Percentiles rank a stretch among this genome's conserved stretches.
These are phyloP conservation scores for Achlya flavicornis DNA, from an alignment of 2,888 invertebrate genomes.

Conservation along the genomic window DNA sequence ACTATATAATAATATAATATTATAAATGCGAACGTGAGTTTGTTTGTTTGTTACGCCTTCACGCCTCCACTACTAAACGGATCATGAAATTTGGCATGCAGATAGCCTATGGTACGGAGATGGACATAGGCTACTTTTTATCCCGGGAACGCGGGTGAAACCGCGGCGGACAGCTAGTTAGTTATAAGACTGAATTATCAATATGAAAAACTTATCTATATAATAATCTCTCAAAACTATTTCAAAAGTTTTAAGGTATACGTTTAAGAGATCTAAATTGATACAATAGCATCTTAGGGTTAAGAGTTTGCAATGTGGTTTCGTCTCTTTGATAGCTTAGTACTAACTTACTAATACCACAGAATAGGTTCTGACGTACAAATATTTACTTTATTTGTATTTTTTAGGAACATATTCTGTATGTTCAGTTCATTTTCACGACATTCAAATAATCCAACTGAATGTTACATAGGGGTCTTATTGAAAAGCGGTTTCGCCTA, in stretches of 20 bases:
- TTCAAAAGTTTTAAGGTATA: neutral
- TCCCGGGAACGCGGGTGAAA: too few relatives aligned
- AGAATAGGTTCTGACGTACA: too few relatives aligned
- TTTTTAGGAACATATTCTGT: conserved; percentile 3
- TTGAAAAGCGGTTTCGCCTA: neutral
- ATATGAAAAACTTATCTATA: neutral
- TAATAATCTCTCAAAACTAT: neutral
- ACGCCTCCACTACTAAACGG: too few relatives aligned
- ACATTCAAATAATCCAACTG: conserved; percentile 11
- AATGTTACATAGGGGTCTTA: conserved; percentile 9
- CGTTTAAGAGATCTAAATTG: neutral
- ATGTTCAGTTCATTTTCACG: conserved; percentile 8
- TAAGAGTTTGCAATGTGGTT: neutral
- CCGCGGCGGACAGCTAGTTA: too few relatives aligned
- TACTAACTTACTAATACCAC: neutral
- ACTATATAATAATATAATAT: too few relatives aligned
- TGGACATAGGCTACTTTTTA: too few relatives aligned
- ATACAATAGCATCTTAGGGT: neutral
- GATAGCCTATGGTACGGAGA: too few relatives aligned
- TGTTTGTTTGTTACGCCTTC: too few relatives aligned
- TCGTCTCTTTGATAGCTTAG: neutral
- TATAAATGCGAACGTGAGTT: too few relatives aligned
- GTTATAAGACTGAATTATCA: neutral
- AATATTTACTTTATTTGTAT: too few relatives aligned
- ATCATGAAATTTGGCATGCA: too few relatives aligned